phyloP scores from a whole-genome alignment of 2,888 invertebrate species.

The Tineola bisselliella region DNA sequence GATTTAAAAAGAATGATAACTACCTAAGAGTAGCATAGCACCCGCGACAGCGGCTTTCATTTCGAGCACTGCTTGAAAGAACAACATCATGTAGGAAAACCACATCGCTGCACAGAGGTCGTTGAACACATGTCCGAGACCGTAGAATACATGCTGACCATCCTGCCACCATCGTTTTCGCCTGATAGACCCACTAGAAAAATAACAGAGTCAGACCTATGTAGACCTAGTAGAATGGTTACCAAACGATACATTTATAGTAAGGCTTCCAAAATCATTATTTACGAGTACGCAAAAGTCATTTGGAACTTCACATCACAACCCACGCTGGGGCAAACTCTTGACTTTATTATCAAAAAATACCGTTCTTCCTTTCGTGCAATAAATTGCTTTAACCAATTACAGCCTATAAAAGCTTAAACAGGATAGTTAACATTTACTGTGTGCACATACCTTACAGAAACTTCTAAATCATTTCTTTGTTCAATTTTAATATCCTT shows the following conservation, averaged over 20 bases:
- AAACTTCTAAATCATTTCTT: neutral
- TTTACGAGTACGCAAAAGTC: neutral
- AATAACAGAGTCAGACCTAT: too few relatives aligned
- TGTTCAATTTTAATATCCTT: neutral
- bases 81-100: conserved; percentile 93
- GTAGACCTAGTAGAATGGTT: too few relatives aligned
- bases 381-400: neutral
- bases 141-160: conserved; percentile 63
- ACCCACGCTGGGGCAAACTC: neutral
- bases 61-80: conserved; percentile 67
- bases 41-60: conserved; percentile 69
- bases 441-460: neutral
- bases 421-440: neutral
- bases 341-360: neutral
- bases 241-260: neutral
- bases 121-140: conserved; percentile 90
- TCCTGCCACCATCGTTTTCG: conserved; percentile 41
- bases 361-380: neutral
- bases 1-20: too few relatives aligned
- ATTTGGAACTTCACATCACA: neutral
- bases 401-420: neutral
- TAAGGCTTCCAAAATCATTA: conserved; percentile 8
- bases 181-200: conserved; percentile 38
- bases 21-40: conserved; percentile 76
- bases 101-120: conserved; percentile 96